Conservation (phyloP, 2,113 vertebrate genomes). For the Furnarius figulus region DNA sequence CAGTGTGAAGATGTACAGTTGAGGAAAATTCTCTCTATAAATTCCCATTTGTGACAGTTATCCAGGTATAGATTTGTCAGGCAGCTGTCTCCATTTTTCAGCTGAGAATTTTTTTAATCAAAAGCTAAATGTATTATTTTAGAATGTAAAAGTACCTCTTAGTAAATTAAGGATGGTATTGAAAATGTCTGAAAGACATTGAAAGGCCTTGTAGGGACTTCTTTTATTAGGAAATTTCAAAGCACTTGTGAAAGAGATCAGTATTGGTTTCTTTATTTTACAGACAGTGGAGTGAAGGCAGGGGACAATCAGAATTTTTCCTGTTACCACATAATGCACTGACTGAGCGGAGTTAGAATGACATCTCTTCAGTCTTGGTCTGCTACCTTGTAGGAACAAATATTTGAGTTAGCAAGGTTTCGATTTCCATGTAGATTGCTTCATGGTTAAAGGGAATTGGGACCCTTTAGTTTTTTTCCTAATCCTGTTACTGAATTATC, state of each 20-base stretch:
- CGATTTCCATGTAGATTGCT: background rate
- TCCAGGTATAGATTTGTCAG: background rate
- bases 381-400: background rate
- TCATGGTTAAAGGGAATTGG: background rate
- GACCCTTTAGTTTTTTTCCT: background rate
- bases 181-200: background rate
- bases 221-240: background rate
- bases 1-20: background rate
- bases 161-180: background rate
- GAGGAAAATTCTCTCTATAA: conserved; percentile 1
- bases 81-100: background rate
- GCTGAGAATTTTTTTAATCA: background rate
- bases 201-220: background rate
- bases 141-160: background rate
- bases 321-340: background rate
- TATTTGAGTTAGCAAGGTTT: background rate
- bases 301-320: background rate
- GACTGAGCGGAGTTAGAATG: background rate
- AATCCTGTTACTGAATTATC: background rate
- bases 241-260: background rate
- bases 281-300: background rate
- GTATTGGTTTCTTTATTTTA: background rate
- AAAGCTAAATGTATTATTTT: background rate
- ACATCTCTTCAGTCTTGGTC: background rate
- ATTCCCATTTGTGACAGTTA: background rate